Evolutionary conservation across 2,113 vertebrate genomes (phyloP).

Genomic region (Ceyx margarethae): DNA sequence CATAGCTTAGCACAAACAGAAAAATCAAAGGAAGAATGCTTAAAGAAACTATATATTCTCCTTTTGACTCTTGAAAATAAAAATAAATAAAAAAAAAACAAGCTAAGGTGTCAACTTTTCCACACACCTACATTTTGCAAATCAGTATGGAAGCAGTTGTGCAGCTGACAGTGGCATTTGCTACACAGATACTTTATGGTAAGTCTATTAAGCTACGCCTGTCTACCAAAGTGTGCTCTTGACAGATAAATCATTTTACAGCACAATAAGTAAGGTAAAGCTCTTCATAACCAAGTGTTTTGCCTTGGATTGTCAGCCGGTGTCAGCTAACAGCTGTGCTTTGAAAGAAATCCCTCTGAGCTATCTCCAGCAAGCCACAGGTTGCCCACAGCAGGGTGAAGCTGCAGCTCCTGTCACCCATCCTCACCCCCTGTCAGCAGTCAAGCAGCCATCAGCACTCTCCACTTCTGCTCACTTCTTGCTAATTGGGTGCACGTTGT

Average conservation of each 20-base stretch:
- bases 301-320: slow-evolving; percentile 1
- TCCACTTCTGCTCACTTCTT: background rate
- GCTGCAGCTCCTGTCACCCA: background rate
- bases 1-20: background rate
- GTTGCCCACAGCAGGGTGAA: background rate
- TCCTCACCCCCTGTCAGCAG: background rate
- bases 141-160: background rate
- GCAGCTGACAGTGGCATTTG: background rate
- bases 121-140: background rate
- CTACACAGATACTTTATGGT: background rate
- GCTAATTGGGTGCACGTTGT: background rate
- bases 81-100: background rate
- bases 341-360: slow-evolving; percentile 34
- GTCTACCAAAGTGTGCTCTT: background rate
- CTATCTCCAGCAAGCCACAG: background rate
- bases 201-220: background rate
- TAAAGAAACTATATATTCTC: background rate
- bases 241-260: background rate
- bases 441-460: background rate
- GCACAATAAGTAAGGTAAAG: background rate
- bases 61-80: background rate
- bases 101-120: background rate
- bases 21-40: background rate
- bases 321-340: slow-evolving; percentile 39
- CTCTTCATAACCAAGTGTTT: background rate